A percentile compares a stretch with the other conserved stretches of the same genome.
These are phyloP conservation scores for Varanus komodoensis DNA, from an alignment of 2,113 vertebrate genomes.

Conservation along the genomic window DNA sequence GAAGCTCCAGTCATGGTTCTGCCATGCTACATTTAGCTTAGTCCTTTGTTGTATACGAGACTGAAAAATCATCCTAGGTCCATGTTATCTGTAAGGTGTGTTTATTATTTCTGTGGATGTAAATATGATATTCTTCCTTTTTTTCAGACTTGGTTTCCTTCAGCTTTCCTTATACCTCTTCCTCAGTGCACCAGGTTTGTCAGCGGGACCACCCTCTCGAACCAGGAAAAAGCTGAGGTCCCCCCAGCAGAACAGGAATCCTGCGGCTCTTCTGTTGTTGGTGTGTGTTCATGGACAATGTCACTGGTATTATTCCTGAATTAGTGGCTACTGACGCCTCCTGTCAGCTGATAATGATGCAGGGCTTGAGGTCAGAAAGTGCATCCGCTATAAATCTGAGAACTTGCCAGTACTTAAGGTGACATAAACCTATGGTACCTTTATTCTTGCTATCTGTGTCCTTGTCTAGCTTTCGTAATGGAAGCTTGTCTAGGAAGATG, in stretches of 20 bases:
- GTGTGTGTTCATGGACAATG: constrained; percentile 59
- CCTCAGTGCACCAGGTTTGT: constrained; percentile 81
- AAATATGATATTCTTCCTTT: constrained; percentile 3
- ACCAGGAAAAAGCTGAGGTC: constrained; percentile 72
- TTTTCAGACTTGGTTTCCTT: constrained; percentile 83
- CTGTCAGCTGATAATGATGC: neutral
- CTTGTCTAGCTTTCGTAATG: neutral
- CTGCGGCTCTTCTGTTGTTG: constrained; percentile 85
- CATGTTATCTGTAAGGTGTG: neutral
- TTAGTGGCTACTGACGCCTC: neutral
- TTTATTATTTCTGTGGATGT: neutral
- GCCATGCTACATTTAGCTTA: neutral
- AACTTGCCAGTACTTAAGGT: neutral
- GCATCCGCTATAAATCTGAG: neutral
- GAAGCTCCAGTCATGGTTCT: neutral
- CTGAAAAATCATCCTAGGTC: neutral
- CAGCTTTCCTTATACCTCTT: constrained; percentile 92
- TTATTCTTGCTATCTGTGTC: neutral
- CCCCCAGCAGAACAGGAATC: constrained; percentile 78
- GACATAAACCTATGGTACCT: neutral
- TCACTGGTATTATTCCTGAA: neutral
- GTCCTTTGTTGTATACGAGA: rapidly evolving
- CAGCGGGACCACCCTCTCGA: constrained; percentile 70
- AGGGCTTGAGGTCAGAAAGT: neutral
- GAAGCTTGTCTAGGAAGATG: neutral